A percentile compares a stretch with the other conserved stretches of the same genome.
These are phyloP conservation scores for Bursaphelenchus mucronatus DNA, from an alignment of 1,140 invertebrate genomes.

Conservation along the genomic window DNA sequence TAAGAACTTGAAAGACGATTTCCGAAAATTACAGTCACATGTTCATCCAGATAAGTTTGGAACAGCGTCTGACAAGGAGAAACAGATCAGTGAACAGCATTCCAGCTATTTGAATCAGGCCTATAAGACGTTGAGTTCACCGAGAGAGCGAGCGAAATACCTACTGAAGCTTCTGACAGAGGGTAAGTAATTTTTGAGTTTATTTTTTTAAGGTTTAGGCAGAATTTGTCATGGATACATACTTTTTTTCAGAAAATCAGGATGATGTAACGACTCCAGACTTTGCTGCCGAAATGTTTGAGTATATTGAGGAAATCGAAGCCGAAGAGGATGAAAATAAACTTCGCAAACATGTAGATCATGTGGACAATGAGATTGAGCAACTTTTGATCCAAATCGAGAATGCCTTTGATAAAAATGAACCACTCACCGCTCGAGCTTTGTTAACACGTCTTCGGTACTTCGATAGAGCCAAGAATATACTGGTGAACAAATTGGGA, in stretches of 20 bases:
- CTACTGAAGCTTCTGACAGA: constrained; percentile 11
- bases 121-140: constrained; percentile 15
- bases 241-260: neutral
- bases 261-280: neutral
- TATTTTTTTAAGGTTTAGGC: neutral
- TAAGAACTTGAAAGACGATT: constrained; percentile 7
- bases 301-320: constrained; percentile 14
- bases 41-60: constrained; percentile 13
- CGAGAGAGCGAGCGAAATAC: constrained; percentile 11
- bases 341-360: neutral
- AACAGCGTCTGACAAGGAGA: neutral
- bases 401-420: neutral
- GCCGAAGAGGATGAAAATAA: neutral
- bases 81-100: constrained; percentile 15
- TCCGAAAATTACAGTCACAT: constrained; percentile 8
- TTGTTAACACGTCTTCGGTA: constrained; percentile 10
- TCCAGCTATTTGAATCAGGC: constrained; percentile 18
- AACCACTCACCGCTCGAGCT: neutral
- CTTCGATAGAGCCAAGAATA: constrained; percentile 18
- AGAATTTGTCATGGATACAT: neutral
- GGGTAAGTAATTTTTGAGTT: constrained; percentile 8
- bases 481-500: constrained; percentile 11
- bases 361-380: constrained; percentile 1
- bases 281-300: constrained; percentile 11
- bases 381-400: constrained; percentile 7